A percentile compares a stretch with the other conserved stretches of the same genome.
Conservation (phyloP, 2,797 vertebrate species). For the Oreortyx pictus region DNA sequence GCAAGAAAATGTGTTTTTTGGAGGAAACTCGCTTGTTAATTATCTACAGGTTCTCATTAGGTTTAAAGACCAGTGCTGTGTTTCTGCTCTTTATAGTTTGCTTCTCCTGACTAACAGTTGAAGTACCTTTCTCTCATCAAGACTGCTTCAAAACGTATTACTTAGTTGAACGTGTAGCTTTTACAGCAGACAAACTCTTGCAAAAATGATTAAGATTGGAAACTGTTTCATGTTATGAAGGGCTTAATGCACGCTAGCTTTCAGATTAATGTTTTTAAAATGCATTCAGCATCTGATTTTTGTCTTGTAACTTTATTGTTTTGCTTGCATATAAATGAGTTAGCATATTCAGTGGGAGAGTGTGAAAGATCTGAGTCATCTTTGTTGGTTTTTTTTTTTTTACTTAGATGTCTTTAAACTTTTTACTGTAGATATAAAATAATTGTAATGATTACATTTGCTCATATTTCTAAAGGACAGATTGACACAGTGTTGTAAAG, state of each 20-base stretch:
- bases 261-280: conserved; percentile 23
- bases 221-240: not conserved
- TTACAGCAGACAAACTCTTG: not conserved
- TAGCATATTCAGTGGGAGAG: not conserved
- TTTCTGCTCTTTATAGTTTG: not conserved
- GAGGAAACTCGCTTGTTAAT: not conserved
- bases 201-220: not conserved
- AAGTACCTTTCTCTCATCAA: not conserved
- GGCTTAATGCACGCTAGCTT: not conserved
- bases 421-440: not conserved
- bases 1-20: not conserved
- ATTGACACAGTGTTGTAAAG: not conserved
- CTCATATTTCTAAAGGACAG: not conserved
- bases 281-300: not conserved
- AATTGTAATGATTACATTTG: not conserved
- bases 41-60: not conserved
- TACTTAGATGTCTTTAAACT: not conserved
- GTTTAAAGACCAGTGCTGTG: not conserved
- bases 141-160: not conserved
- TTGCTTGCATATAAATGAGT: not conserved
- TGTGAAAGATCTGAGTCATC: not conserved
- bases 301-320: not conserved
- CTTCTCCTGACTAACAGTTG: not conserved
- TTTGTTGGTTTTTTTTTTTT: not conserved
- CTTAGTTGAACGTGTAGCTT: not conserved